Evolutionary conservation across 2,113 vertebrate species (phyloP), one percentile per base, ranked within the genome.

Genomic region (Apodemus speciosus): DNA sequence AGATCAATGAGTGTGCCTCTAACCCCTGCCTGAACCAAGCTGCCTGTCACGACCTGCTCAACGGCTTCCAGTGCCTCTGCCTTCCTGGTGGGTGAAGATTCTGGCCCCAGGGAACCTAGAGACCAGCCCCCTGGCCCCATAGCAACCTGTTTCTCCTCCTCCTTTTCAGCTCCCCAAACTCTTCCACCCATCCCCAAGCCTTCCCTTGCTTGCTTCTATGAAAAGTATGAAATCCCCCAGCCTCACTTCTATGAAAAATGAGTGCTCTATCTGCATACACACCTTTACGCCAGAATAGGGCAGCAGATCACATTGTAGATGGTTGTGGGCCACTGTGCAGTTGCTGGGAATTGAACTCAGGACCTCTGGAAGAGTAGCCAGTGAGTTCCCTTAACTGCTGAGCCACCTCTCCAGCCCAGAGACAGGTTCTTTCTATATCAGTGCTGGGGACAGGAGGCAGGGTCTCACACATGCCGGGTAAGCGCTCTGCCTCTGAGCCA

Each of bases 11-110:
- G 69, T 98, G 97, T 27, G 91, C 85, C 77, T 97, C 97, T 0
- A 88, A 91, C 13, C 98, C 98, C 2, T 98, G 98, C 75, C 90
- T 95, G 66, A 97, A 98, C 80, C 95, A 96, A 3, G 98, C 92
- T 0, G 73, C 49, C 53, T 98, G 97, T 11, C 93, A 69, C 0
- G 96, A 97, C 92, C 89, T 90, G 62, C 95, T 72, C 40, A 83
- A 80, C 0, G 43, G 90, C 38, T 97, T 97, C 92, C 88, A 2
- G 69, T 98, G 98, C n/a, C 0, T 71, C 38, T 97, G 98, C 93
- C 94, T 2, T 15, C 95, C 94, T 0, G 97, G 97, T 98, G 88
- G 83, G 97, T 86, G 9, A n/a, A 40, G 9, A 62, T 5, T 30
- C 90, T 14, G 10, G 10, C 13, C 51, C 53, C 35, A 10, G 11